Percentiles rank a stretch among this genome's conserved stretches.
Evolutionary conservation across 2,113 vertebrate species (phyloP).

Genomic region (Pachypanchax playfairii): DNA sequence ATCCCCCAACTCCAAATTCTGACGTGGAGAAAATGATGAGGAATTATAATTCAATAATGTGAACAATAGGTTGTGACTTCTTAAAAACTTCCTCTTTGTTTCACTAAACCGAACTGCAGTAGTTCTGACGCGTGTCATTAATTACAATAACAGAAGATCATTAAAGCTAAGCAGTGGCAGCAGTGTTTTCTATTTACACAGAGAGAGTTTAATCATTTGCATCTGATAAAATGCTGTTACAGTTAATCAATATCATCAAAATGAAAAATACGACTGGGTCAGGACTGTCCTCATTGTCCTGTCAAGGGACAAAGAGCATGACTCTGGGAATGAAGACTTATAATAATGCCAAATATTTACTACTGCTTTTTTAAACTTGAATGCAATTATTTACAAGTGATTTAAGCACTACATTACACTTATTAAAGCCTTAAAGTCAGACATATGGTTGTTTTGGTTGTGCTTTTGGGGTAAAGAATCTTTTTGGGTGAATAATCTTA

Average conservation of each 20-base stretch:
- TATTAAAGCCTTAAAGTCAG: too few species aligned
- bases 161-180: conserved; percentile 54
- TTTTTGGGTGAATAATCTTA: too few species aligned
- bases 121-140: conserved; percentile 47
- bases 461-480: too few species aligned
- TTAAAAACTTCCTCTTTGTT: conserved; percentile 27
- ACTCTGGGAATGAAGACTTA: too few species aligned
- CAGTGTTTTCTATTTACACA: conserved; percentile 23
- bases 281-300: conserved; percentile 21
- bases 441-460: too few species aligned
- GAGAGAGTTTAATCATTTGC: conserved; percentile 58
- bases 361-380: too few species aligned
- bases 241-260: conserved; percentile 68
- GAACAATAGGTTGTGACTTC: conserved; percentile 28
- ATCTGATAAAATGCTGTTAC: conserved; percentile 72
- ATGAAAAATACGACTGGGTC: conserved; percentile 63
- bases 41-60: conserved; percentile 58
- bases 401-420: too few species aligned
- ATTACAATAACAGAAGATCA: conserved; percentile 62
- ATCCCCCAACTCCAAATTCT: conserved; percentile 34
- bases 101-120: conserved; percentile 33
- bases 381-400: too few species aligned
- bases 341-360: too few species aligned
- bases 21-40: conserved; percentile 59
- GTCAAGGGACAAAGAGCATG: too few species aligned